These are phyloP conservation scores for Rhyacichthys aspro DNA, from an alignment of 2,797 vertebrate species.

Conservation along the genomic window DNA sequence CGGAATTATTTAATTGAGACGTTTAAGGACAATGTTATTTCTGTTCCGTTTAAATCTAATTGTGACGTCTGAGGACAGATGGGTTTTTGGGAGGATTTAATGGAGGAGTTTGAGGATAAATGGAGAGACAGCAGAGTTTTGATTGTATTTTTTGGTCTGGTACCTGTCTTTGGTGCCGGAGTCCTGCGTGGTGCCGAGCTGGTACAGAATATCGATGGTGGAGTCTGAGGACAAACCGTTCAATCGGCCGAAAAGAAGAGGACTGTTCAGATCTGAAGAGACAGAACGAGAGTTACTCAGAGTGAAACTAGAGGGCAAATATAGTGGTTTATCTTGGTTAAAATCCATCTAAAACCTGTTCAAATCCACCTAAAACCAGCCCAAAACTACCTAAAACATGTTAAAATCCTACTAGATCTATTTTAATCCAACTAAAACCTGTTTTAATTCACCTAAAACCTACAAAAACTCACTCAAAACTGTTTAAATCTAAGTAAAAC, in stretches of 20 bases:
- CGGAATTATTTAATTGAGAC: too few species aligned
- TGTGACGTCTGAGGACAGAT: not conserved
- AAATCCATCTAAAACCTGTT: too few species aligned
- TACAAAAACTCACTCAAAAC: too few species aligned
- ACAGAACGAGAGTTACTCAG: conserved; percentile 8
- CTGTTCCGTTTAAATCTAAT: conserved; percentile 1
- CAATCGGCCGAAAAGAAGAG: conserved; percentile 94
- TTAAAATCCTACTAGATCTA: too few species aligned
- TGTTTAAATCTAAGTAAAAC: too few species aligned
- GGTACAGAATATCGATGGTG: conserved; percentile 98
- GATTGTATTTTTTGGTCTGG: not conserved
- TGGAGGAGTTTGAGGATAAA: not conserved
- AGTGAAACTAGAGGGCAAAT: too few species aligned
- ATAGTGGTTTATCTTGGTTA: too few species aligned
- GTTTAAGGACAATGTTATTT: not conserved
- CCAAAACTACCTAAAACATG: too few species aligned
- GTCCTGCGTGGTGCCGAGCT: conserved; percentile 97
- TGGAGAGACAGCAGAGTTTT: not conserved
- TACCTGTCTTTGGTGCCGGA: conserved; percentile 97
- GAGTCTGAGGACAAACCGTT: conserved; percentile 99
- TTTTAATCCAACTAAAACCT: too few species aligned
- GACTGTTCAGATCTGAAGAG: conserved; percentile 93
- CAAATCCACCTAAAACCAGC: too few species aligned
- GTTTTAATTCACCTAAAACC: too few species aligned
- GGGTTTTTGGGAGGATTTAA: too few species aligned